phyloP scores from a whole-genome alignment of 92 coral and sea anemone genomes.

The Blastomussa wellsi region DNA sequence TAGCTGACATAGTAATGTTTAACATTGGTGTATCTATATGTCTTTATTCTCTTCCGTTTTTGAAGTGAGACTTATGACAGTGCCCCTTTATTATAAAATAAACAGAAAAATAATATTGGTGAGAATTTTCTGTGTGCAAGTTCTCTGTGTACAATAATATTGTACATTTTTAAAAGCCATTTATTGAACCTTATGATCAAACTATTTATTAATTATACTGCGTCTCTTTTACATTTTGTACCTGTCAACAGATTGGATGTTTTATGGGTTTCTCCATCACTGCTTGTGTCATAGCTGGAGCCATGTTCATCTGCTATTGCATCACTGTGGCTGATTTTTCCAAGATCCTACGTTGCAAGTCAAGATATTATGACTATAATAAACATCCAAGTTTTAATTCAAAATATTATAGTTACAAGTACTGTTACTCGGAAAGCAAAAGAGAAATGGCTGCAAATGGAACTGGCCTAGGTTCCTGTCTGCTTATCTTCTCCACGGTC shows the following conservation, averaged over 20 bases:
- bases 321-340: constrained; percentile 43
- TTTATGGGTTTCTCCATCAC: constrained; percentile 82
- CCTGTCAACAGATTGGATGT: constrained; percentile 63
- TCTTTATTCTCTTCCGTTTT: too few species aligned
- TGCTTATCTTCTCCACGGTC: constrained; percentile 55
- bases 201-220: too few species aligned
- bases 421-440: neutral
- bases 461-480: constrained; percentile 52
- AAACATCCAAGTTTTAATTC: neutral
- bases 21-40: too few species aligned
- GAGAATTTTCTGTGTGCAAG: too few species aligned
- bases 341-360: constrained; percentile 22
- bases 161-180: too few species aligned
- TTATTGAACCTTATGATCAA: too few species aligned
- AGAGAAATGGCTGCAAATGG: constrained; percentile 32
- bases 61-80: too few species aligned
- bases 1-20: too few species aligned
- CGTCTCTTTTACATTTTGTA: neutral
- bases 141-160: too few species aligned
- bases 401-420: too few species aligned
- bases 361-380: neutral
- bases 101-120: too few species aligned
- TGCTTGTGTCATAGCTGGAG: constrained; percentile 60
- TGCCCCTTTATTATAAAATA: too few species aligned
- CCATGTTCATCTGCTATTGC: constrained; percentile 65